These are phyloP conservation scores for Volucella inanis DNA, from an alignment of 2,888 invertebrate species.

Conservation along the genomic window DNA sequence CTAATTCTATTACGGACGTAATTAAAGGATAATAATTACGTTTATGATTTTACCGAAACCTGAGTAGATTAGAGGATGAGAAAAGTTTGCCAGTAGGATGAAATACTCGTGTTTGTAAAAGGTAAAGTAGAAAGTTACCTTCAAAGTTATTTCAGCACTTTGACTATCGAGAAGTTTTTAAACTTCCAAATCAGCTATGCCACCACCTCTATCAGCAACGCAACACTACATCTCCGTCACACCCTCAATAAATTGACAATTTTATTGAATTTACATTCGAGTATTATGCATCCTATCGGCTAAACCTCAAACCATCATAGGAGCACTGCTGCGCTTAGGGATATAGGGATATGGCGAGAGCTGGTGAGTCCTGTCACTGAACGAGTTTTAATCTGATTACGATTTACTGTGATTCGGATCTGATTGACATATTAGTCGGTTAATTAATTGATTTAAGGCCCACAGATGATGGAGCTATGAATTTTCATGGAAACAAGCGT, in stretches of 20 bases:
- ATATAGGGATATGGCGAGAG: not conserved
- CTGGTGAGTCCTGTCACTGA: slow-evolving; percentile 34
- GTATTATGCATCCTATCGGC: slow-evolving; percentile 20
- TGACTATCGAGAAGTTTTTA: slow-evolving; percentile 25
- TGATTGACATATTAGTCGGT: slow-evolving; percentile 75
- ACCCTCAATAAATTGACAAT: not conserved
- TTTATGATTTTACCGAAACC: slow-evolving; percentile 47
- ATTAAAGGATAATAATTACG: slow-evolving; percentile 73
- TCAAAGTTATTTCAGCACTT: not conserved
- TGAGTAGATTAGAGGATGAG: not conserved
- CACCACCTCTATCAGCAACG: too few species aligned
- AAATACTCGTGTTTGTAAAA: not conserved
- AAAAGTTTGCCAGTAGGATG: not conserved
- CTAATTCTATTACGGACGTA: slow-evolving; percentile 72
- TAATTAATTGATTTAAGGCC: slow-evolving; percentile 74
- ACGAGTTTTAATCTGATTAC: slow-evolving; percentile 73
- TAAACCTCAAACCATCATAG: not conserved
- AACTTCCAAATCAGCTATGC: slow-evolving; percentile 13
- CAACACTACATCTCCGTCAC: not conserved
- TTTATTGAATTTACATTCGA: slow-evolving; percentile 56
- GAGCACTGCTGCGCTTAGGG: not conserved
- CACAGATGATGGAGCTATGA: slow-evolving; percentile 67
- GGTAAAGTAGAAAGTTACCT: not conserved
- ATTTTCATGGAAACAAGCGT: slow-evolving; percentile 54
- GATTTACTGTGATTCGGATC: slow-evolving; percentile 74